Evolutionary conservation across 2,113 vertebrate species (phyloP).

Genomic region (Pimephales promelas): DNA sequence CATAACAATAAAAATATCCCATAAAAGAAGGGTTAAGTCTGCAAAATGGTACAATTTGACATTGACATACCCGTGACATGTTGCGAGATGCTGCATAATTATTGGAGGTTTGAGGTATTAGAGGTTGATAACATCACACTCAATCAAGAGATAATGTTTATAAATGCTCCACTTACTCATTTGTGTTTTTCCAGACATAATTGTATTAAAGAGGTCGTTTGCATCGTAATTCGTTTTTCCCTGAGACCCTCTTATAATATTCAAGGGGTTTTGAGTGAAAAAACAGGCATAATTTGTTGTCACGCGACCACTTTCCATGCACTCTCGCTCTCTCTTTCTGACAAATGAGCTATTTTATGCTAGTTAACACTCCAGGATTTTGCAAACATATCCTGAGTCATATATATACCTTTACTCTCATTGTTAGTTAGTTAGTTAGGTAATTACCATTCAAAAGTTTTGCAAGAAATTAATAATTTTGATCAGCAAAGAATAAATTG

Average conservation of each 20-base stretch:
- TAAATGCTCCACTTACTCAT: slow-evolving; percentile 3
- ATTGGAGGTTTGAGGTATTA: not conserved
- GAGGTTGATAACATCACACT: not conserved
- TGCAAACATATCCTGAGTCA: too few relatives aligned
- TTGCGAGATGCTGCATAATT: not conserved
- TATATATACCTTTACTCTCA: too few relatives aligned
- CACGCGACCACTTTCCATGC: not conserved
- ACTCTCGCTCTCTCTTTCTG: not conserved
- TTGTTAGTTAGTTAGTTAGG: too few relatives aligned
- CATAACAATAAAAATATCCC: not conserved
- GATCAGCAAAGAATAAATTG: not conserved
- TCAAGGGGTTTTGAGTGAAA: not conserved
- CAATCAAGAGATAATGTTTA: slow-evolving; percentile 19
- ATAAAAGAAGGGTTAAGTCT: not conserved
- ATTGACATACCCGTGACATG: not conserved
- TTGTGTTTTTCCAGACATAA: not conserved
- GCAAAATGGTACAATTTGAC: not conserved
- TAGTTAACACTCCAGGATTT: too few relatives aligned
- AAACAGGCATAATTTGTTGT: not conserved
- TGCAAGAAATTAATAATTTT: not conserved
- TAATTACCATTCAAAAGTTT: not conserved
- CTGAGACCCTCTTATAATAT: not conserved
- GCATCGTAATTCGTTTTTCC: not conserved
- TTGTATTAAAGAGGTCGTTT: not conserved
- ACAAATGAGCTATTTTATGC: too few relatives aligned